These are phyloP conservation scores for Pteronotus mesoamericanus DNA, from an alignment of 2,797 vertebrate genomes.

Conservation along the genomic window DNA sequence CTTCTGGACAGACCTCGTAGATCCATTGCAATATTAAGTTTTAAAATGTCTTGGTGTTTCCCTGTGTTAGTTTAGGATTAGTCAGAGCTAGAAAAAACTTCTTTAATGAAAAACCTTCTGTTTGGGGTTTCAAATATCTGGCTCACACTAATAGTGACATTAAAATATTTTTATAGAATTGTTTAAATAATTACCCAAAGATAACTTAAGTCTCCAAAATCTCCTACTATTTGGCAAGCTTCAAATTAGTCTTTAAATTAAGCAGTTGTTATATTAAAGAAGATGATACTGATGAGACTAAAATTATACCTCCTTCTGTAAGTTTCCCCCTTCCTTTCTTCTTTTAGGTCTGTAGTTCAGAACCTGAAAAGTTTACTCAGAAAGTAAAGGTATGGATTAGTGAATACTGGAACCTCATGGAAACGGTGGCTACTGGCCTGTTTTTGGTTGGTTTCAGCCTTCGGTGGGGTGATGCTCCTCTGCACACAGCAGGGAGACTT, in stretches of 20 bases:
- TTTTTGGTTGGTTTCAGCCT: conserved; percentile 90
- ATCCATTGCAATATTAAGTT: neutral
- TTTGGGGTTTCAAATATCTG: neutral
- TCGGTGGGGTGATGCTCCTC: conserved; percentile 84
- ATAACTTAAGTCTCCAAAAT: neutral
- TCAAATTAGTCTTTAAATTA: neutral
- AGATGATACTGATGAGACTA: neutral
- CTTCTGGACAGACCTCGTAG: neutral
- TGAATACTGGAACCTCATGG: conserved; percentile 98
- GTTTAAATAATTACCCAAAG: neutral
- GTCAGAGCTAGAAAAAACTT: neutral
- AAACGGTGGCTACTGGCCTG: conserved; percentile 90
- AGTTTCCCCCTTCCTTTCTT: neutral
- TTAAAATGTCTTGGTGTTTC: neutral
- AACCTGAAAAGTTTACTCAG: conserved; percentile 91
- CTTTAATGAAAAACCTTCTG: neutral
- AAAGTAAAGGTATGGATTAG: conserved; percentile 97
- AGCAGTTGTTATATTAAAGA: neutral
- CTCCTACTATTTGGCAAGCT: neutral
- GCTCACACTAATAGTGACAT: neutral
- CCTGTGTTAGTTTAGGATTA: neutral
- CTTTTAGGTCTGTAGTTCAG: conserved; percentile 90
- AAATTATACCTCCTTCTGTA: neutral
- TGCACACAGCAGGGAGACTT: conserved; percentile 86
- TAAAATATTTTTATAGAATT: neutral